Evolutionary conservation across 2,888 invertebrate species (phyloP).

Genomic region (Himalopsyche japonica): DNA sequence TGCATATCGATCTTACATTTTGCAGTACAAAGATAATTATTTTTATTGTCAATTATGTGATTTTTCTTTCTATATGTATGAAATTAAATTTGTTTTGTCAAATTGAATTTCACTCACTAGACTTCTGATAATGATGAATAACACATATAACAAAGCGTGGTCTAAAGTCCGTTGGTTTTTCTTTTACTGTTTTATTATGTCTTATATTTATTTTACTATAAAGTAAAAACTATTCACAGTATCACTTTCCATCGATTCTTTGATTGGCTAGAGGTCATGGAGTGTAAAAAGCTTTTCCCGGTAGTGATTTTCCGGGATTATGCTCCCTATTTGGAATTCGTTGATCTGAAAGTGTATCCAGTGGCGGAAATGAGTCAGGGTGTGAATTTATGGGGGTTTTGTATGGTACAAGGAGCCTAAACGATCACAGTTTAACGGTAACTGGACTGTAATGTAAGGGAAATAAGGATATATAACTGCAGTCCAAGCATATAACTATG

Average conservation of each 20-base stretch:
- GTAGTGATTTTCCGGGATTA: background rate
- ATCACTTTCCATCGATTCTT: background rate
- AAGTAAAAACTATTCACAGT: background rate
- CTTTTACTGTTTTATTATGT: no score
- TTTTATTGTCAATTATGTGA: no score
- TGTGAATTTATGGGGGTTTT: conserved; percentile 23
- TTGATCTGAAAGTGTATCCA: background rate
- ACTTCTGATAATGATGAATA: no score
- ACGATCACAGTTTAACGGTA: conserved; percentile 8
- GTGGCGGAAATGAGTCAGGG: conserved; percentile 20
- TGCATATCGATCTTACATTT: no score
- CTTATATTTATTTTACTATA: background rate
- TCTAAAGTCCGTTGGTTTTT: no score
- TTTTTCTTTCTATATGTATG: no score
- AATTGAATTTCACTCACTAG: no score
- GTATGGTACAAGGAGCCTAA: background rate
- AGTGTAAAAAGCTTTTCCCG: background rate
- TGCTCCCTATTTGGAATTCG: background rate
- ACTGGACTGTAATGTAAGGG: background rate
- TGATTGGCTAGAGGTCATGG: background rate
- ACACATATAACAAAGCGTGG: no score
- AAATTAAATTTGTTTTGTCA: no score
- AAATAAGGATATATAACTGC: background rate
- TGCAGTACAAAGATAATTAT: no score
- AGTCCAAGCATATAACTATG: background rate